Base-by-base conservation (phyloP, 2,113 vertebrate species). In the Siniperca chuatsi region DNA sequence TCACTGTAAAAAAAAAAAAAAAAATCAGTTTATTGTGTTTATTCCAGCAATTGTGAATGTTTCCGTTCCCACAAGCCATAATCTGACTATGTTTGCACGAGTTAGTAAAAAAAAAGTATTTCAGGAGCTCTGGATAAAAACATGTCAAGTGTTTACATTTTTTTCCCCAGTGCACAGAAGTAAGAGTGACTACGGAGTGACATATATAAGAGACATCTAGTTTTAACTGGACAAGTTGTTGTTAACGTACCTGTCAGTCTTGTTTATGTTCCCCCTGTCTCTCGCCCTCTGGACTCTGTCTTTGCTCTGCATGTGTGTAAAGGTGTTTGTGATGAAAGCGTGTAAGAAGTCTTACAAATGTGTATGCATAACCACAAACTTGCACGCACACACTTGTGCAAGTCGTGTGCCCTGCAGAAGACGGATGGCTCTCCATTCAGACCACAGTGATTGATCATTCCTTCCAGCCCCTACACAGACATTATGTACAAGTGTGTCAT, bases 211-310 rank as follows among this genome's bases (percentile, higher is more conserved):
- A 81, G 44, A 80, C 13, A 37, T 50, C 33, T 23, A 2, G 44
- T 42, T 54, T 58, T 50, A 66, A 74, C 58, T n/a, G 83, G 70
- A 79, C 66, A 44, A 29, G 37, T 50, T 74, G 44, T 73, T 90
- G 73, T 88, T 79, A 67, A 78, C 25, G 29, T 75, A 80, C 62
- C 89, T 84, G 87, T 90, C 88, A 82, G 81, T 4, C 1, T n/a
- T 84, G 88, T 91, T 90, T 92, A 90, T 33, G 54, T 77, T 52
- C 29, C 6, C 25, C 12, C 42, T 8, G 75, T 75, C 83, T 79
- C 83, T 48, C 10, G 6, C n/a, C 77, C 50, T 84, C 90, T 91
- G 91, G 87, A 87, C 73, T 92, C 50, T 61, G 78, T 94, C 91
- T 79, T 15, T 12, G 35, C 64, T 33, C 64, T 11, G 33, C 29